Evolutionary conservation across 37 sponge, comb jelly and placozoan species (phyloP), one percentile per base, ranked within the genome.

Genomic region (Ianthella basta): DNA sequence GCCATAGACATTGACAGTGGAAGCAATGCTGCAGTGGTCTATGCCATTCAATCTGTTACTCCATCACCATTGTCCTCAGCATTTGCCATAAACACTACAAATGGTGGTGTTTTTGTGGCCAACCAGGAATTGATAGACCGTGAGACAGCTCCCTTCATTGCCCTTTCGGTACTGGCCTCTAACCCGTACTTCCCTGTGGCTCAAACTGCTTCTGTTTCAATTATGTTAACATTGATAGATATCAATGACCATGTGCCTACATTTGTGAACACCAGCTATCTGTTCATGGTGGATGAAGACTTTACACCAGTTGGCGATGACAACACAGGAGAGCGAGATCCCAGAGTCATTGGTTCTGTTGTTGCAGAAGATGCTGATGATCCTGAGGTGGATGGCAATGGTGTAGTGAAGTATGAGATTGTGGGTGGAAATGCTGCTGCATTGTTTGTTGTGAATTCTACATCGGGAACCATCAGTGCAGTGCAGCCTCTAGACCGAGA

Each of bases 281-380:
- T 55, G 4, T n/a, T 79, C 32, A 29, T 35, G 3, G 34, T 72
- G 23, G 44, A 15, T 33, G 87, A 91, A 61, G 84, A 84, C 65
- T 85, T 85, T 56, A 82, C 90, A 56, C 85, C 85, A 56, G 61
- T 87, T 30, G 36, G 20, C 6, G 63, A 82, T 34, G 4, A 25
- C n/a, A 34, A 5, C 29, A 33, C 34, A 5, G 15, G 32, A 27
- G 36, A 5, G n/a, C 34, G 5, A 19, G 33, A 70, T 70, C 32
- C 5, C 6, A 70, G 72, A 70, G 4, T 70, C 3, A 33, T 70
- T 70, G 72, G 72, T 19, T 32, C 29, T 25, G 72, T 70, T 20
- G 36, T 33, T 35, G 72, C 72, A 20, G 29, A 6, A 34, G 72
- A 70, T 33, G 36, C 3, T 20, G 72, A 70, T 12, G 73, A 74